Percentiles rank a stretch among this genome's conserved stretches.
phyloP scores from a whole-genome alignment of 2,888 invertebrate species.

The Acronicta alni region DNA sequence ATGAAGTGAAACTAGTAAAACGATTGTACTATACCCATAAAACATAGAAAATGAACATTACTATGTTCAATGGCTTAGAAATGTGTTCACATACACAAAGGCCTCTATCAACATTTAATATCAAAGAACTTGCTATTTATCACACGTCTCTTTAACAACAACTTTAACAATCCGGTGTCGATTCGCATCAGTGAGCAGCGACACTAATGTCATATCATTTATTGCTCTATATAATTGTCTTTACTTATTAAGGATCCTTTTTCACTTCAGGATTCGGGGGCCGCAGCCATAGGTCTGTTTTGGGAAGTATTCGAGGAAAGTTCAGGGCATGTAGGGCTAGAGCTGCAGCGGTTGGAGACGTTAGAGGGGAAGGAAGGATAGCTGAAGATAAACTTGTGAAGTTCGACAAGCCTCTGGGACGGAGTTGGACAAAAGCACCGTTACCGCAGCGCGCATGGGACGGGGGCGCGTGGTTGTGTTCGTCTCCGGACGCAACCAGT shows the following conservation, averaged over 20 bases:
- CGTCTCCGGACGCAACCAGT: constrained; percentile 80
- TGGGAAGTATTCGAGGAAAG: constrained; percentile 81
- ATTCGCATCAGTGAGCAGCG: constrained; percentile 25
- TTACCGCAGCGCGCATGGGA: constrained; percentile 86
- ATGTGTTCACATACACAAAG: neutral
- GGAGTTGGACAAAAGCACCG: constrained; percentile 84
- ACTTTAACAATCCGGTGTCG: constrained; percentile 11
- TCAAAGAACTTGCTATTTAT: constrained; percentile 3
- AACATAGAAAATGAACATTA: no score
- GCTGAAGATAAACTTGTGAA: constrained; percentile 57
- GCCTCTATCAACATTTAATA: constrained; percentile 9
- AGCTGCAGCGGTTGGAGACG: constrained; percentile 73
- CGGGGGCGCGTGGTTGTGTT: constrained; percentile 83
- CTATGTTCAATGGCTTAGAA: no score
- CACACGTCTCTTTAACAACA: constrained; percentile 19
- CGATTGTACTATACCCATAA: no score
- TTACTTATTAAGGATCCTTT: constrained; percentile 68
- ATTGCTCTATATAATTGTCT: constrained; percentile 37
- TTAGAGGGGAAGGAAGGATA: constrained; percentile 71
- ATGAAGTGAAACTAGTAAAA: no score
- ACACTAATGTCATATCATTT: constrained; percentile 29
- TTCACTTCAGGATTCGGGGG: constrained; percentile 74
- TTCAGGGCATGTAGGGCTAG: constrained; percentile 80
- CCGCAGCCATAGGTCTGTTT: constrained; percentile 81
- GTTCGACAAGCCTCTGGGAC: constrained; percentile 68